Conservation (phyloP, 1,140 invertebrate species). For the Periplaneta americana region DNA sequence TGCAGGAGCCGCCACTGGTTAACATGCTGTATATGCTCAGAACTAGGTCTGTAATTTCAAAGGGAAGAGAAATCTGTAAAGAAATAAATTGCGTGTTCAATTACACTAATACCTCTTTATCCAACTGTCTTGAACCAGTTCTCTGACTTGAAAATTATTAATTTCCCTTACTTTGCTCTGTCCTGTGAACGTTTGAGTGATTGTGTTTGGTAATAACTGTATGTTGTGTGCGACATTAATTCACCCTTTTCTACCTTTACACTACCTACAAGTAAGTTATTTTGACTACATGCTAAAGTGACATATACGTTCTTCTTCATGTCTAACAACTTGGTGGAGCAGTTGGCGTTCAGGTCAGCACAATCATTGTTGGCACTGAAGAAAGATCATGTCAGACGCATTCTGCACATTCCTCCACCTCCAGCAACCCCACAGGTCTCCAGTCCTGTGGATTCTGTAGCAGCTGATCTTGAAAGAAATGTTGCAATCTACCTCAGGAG, state of each 20-base stretch:
- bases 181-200: too few relatives aligned
- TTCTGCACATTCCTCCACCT: slow-evolving; percentile 43
- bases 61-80: too few relatives aligned
- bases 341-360: slow-evolving; percentile 56
- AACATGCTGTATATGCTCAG: too few relatives aligned
- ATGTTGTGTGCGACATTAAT: background rate
- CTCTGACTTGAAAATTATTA: background rate
- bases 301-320: background rate
- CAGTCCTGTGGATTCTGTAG: slow-evolving; percentile 23
- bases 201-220: background rate
- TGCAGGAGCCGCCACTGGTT: too few relatives aligned
- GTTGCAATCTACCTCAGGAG: slow-evolving; percentile 45
- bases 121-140: background rate
- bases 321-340: slow-evolving; percentile 1
- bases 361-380: slow-evolving; percentile 44
- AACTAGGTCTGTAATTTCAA: too few relatives aligned
- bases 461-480: slow-evolving; percentile 43
- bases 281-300: background rate
- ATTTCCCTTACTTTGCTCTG: too few relatives aligned
- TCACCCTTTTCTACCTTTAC: background rate
- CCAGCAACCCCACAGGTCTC: slow-evolving; percentile 20
- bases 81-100: too few relatives aligned
- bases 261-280: background rate
- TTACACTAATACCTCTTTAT: too few relatives aligned
- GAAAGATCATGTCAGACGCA: slow-evolving; percentile 41